Percentiles rank a stretch among this genome's conserved stretches.
These are phyloP conservation scores for Ictidomys tridecemlineatus DNA, from an alignment of 2,113 vertebrate species.

Conservation along the genomic window DNA sequence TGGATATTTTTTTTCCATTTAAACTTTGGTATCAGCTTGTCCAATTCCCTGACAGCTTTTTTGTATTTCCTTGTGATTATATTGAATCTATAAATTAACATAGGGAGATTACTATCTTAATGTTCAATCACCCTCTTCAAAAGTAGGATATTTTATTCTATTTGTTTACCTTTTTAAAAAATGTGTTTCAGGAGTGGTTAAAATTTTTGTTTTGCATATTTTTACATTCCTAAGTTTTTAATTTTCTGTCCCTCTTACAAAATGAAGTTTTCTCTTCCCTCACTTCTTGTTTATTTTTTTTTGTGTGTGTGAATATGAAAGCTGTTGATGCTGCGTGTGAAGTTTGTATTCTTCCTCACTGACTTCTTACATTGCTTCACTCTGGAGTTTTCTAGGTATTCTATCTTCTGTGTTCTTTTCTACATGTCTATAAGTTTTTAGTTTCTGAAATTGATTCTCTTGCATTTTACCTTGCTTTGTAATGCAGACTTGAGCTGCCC, in stretches of 20 bases:
- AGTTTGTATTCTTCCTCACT: background rate
- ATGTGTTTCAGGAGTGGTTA: background rate
- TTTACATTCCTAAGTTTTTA: background rate
- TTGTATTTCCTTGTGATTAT: background rate
- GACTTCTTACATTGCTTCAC: background rate
- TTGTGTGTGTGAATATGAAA: background rate
- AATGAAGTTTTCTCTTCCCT: background rate
- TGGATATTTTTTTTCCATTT: background rate
- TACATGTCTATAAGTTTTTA: background rate
- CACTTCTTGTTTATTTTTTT: no score
- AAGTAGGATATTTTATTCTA: background rate
- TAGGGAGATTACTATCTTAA: background rate
- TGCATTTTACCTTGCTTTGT: background rate
- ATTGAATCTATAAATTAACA: background rate
- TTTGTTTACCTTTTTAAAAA: background rate
- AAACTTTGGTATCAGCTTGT: background rate
- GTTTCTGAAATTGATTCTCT: background rate
- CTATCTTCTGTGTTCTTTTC: background rate
- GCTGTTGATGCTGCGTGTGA: background rate
- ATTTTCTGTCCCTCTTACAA: background rate
- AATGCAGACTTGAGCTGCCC: background rate
- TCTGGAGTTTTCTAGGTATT: background rate
- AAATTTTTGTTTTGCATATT: background rate
- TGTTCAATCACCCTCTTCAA: background rate
- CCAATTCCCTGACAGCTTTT: background rate